Evolutionary conservation across 2,113 vertebrate species (phyloP), one percentile per base, ranked within the genome.

Genomic region (Grantiella picta): DNA sequence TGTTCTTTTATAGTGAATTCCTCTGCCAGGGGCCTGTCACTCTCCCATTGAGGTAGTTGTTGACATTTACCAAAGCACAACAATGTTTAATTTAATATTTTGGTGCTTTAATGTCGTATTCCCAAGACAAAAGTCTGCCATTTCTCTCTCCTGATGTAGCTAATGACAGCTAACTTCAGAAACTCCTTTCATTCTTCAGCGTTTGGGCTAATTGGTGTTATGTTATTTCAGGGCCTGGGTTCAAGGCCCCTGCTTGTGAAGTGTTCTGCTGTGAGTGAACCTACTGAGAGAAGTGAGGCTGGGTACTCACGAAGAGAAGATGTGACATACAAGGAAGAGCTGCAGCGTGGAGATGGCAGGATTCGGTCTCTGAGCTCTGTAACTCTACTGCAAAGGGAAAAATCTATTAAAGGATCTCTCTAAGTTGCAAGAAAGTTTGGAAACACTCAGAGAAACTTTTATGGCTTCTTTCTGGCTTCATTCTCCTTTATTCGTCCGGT

Each of bases 11-110:
- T 83, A 61, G 35, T 44, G 71, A 83, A 53, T 63, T 86, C 40
- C 50, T 90, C 64, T 93, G 90, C 86, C 75, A 95, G 82, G 76
- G 77, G 57, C 45, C 71, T 93, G 64, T 94, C 86, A 77, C 42
- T 96, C 28, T 90, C 45, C 53, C 57, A 42, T 50, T 53, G 84
- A 80, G 75, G 90, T 81, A 80, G 88, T 56, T 97, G 95, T 96
- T 97, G 97, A 95, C 91, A 96, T 97, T 95, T 97, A 95, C 66
- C 85, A 95, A 95, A 94, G 87, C 79, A 91, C 42, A 94, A 84
- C 75, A 72, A 93, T 86, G 38, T 95, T 95, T 94, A 92, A 93
- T 93, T 94, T 96, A 96, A 83, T 93, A 87, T 94, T 93, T 97
- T 91, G 80, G 13, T 88, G n/a, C 80, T 94, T 95, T 96, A 90